A percentile compares a stretch with the other conserved stretches of the same genome.
Conservation (phyloP, 1,140 invertebrate species). For the Drosophila sturtevanti region DNA sequence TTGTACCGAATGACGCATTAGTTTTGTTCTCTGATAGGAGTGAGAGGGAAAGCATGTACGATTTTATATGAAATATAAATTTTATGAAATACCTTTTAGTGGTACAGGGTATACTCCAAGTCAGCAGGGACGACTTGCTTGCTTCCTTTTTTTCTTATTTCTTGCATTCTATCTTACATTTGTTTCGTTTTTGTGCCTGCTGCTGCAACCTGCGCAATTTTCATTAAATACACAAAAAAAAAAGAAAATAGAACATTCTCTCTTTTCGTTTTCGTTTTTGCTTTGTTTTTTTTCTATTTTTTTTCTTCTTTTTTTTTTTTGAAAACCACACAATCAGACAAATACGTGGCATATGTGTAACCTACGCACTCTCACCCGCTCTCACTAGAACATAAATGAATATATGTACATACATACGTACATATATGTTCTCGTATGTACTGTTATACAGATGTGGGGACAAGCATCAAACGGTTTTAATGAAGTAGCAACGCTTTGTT, state of each 20-base stretch:
- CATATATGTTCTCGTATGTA: background rate
- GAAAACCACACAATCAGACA: conserved; percentile 17
- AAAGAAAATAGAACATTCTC: background rate
- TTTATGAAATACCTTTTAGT: too few relatives aligned
- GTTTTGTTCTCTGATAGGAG: too few relatives aligned
- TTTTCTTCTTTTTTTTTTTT: background rate
- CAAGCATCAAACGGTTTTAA: conserved; percentile 49
- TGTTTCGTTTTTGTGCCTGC: conserved; percentile 13
- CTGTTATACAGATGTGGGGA: conserved; percentile 3
- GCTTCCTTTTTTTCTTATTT: background rate
- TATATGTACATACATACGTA: background rate
- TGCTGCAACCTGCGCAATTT: conserved; percentile 54
- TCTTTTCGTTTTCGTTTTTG: background rate
- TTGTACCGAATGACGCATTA: too few relatives aligned
- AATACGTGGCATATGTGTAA: conserved; percentile 51
- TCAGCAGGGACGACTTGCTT: too few relatives aligned
- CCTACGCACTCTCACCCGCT: conserved; percentile 2
- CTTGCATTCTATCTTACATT: background rate
- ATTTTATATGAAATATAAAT: too few relatives aligned
- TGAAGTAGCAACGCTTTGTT: conserved; percentile 50
- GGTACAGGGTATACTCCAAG: too few relatives aligned
- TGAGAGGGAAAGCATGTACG: too few relatives aligned
- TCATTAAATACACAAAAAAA: conserved; percentile 38
- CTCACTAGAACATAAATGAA: too few relatives aligned
- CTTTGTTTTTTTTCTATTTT: too few relatives aligned